These are phyloP conservation scores for Oncorhynchus nerka DNA, from an alignment of 2,113 vertebrate species.

Conservation along the genomic window DNA sequence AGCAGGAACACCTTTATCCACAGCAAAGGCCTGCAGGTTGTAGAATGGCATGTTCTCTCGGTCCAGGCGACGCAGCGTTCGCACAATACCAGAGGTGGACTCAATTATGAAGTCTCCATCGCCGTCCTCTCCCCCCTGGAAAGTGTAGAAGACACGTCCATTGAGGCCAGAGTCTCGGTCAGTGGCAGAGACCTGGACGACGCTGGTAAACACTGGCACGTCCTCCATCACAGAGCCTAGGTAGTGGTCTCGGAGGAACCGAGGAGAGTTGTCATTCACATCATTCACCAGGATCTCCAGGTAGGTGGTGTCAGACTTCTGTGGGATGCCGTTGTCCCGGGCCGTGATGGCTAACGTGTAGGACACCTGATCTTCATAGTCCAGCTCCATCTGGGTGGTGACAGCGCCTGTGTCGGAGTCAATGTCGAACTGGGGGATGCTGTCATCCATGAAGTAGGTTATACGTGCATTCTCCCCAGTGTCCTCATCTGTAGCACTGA, in stretches of 20 bases:
- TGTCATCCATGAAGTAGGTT: slow-evolving; percentile 96
- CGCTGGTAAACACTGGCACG: slow-evolving; percentile 87
- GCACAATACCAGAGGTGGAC: slow-evolving; percentile 91
- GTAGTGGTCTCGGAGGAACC: slow-evolving; percentile 87
- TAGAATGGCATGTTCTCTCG: slow-evolving; percentile 89
- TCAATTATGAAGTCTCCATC: slow-evolving; percentile 95
- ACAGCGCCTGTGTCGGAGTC: slow-evolving; percentile 85
- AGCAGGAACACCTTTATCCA: slow-evolving; percentile 89
- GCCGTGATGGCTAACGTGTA: slow-evolving; percentile 95
- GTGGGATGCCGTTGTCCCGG: slow-evolving; percentile 91
- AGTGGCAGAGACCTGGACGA: slow-evolving; percentile 90
- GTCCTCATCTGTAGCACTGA: slow-evolving; percentile 94
- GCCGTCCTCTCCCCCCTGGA: slow-evolving; percentile 89
- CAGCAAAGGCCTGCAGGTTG: slow-evolving; percentile 79
- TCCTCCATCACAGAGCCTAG: slow-evolving; percentile 89
- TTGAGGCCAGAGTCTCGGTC: slow-evolving; percentile 93
- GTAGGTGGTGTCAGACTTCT: slow-evolving; percentile 97
- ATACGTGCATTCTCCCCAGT: slow-evolving; percentile 92
- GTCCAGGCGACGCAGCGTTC: slow-evolving; percentile 87
- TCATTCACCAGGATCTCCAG: slow-evolving; percentile 95
- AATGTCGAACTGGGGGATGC: slow-evolving; percentile 94
- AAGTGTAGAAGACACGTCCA: slow-evolving; percentile 91
- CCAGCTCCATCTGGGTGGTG: slow-evolving; percentile 90
- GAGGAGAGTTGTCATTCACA: slow-evolving; percentile 91
- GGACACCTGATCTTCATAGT: slow-evolving; percentile 96